Percentiles rank a stretch among this genome's conserved stretches.
Evolutionary conservation across 2,797 vertebrate species (phyloP).

Genomic region (Lerista edwardsae): DNA sequence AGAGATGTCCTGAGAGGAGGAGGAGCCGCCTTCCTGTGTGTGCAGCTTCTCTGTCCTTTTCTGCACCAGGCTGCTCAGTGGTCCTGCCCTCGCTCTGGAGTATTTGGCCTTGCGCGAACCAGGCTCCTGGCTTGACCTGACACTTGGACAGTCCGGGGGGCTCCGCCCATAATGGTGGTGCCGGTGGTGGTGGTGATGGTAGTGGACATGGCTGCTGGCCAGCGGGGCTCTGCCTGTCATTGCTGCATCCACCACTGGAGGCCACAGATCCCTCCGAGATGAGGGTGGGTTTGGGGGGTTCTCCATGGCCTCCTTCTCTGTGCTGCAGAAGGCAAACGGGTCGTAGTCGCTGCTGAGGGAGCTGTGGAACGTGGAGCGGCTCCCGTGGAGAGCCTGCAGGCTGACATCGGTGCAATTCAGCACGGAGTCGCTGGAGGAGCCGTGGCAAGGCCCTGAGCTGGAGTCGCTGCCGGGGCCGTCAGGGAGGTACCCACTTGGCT

Average conservation of each 20-base stretch:
- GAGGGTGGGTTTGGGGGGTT: constrained; percentile 38
- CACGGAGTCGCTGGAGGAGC: constrained; percentile 95
- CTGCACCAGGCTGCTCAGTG: constrained; percentile 40
- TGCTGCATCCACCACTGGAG: constrained; percentile 83
- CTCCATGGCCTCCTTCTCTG: constrained; percentile 61
- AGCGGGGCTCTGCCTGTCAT: constrained; percentile 71
- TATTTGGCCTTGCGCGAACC: constrained; percentile 72
- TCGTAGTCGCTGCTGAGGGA: constrained; percentile 97
- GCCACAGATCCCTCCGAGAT: constrained; percentile 72
- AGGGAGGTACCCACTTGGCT: constrained; percentile 93
- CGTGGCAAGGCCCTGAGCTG: constrained; percentile 95
- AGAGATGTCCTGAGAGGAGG: constrained; percentile 22
- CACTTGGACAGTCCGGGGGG: constrained; percentile 48
- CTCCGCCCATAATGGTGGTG: constrained; percentile 90
- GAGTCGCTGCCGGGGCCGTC: constrained; percentile 96
- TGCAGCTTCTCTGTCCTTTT: constrained; percentile 74
- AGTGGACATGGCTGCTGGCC: constrained; percentile 87
- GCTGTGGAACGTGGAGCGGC: constrained; percentile 96
- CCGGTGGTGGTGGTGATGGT: constrained; percentile 95
- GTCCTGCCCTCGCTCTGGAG: constrained; percentile 58
- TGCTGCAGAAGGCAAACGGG: constrained; percentile 88
- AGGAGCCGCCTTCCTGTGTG: constrained; percentile 51
- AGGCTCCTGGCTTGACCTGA: constrained; percentile 54
- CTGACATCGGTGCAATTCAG: constrained; percentile 95
- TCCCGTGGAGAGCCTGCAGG: constrained; percentile 93